Evolutionary conservation across 2,113 vertebrate genomes (phyloP).

Genomic region (Corythornis vintsioides): DNA sequence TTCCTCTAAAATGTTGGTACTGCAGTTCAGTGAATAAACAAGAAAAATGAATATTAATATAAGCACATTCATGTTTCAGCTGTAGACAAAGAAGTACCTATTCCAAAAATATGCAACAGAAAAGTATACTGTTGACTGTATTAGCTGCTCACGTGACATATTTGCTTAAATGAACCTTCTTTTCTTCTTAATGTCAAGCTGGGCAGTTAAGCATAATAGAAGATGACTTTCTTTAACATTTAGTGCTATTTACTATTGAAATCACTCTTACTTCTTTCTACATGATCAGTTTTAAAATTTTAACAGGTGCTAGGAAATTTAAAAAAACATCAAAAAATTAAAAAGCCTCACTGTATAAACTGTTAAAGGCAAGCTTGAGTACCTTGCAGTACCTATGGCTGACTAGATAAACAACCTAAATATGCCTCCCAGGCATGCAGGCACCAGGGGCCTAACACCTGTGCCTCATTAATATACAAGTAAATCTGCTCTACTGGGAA

Average conservation of each 20-base stretch:
- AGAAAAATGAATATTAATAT: slow-evolving; percentile 82
- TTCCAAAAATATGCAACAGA: slow-evolving; percentile 71
- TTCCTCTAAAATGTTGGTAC: slow-evolving; percentile 80
- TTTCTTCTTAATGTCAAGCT: slow-evolving; percentile 75
- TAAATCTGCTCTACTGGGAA: slow-evolving; percentile 85
- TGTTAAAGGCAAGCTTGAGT: slow-evolving; percentile 81
- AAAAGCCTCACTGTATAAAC: slow-evolving; percentile 80
- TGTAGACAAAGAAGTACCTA: slow-evolving; percentile 73
- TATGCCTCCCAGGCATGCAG: slow-evolving; percentile 83
- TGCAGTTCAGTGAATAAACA: slow-evolving; percentile 81
- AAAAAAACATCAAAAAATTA: slow-evolving; percentile 76
- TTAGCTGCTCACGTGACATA: slow-evolving; percentile 66
- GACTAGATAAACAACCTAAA: slow-evolving; percentile 85
- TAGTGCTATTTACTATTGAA: slow-evolving; percentile 76
- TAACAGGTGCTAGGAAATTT: slow-evolving; percentile 82
- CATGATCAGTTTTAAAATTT: slow-evolving; percentile 82
- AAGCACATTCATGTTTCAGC: slow-evolving; percentile 72
- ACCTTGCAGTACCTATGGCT: slow-evolving; percentile 82
- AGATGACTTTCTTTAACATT: slow-evolving; percentile 77
- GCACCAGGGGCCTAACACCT: slow-evolving; percentile 86
- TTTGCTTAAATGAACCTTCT: slow-evolving; percentile 71
- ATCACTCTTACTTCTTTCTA: slow-evolving; percentile 77
- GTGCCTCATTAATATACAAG: slow-evolving; percentile 88
- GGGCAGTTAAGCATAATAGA: slow-evolving; percentile 76
- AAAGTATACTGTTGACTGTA: slow-evolving; percentile 63